Base-by-base conservation (phyloP, 2,888 invertebrate species). In the Pristionchus mayeri region DNA sequence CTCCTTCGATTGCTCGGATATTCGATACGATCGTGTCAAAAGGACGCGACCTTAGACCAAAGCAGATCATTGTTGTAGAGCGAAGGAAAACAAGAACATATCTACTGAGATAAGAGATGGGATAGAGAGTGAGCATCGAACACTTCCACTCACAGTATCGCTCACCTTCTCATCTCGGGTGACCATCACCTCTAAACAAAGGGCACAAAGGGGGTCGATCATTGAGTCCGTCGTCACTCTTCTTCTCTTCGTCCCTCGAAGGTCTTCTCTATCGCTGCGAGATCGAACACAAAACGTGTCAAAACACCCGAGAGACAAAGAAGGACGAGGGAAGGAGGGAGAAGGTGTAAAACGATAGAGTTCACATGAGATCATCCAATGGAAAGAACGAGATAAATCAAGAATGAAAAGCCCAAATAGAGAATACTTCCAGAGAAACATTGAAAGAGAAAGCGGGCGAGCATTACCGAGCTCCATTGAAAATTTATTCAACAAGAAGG, bases 291-390 rank as follows among this genome's bases (percentile, higher is more conserved):
- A 34, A 37, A 63, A 63, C 30, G 63, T 63, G 30, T 63, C 63
- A 63, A 63, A 63, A 63, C 63, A 63, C 63, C 63, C 63, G 34
- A 76, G 76, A 76, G 76, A 76, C 48, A 76, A 50, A n/a, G 76
- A 48, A 50, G 50, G 76, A 21, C 48, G 18, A 30, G 21, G 27
- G 75, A 37, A 50, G 30, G 9, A 76, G 30, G 24, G 48, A 60
- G 44, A 48, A 50, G 50, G 76, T 48, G 44, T 48, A 44, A 76
- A 44, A 76, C 24, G 24, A 76, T 63, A 30, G 30, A 60, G 44
- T 44, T 30, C 63, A 34, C 21, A 44, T 44, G 44, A 44, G 44
- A 44, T n/a, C 44, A 44, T 9, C 44, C 44, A 44, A 44, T 44
- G 6, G 54, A 54, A 18, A 63, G 34, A 63, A 34, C 6, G n/a